Evolutionary conservation across 2,797 vertebrate species (phyloP).

Genomic region (Fratercula arctica): DNA sequence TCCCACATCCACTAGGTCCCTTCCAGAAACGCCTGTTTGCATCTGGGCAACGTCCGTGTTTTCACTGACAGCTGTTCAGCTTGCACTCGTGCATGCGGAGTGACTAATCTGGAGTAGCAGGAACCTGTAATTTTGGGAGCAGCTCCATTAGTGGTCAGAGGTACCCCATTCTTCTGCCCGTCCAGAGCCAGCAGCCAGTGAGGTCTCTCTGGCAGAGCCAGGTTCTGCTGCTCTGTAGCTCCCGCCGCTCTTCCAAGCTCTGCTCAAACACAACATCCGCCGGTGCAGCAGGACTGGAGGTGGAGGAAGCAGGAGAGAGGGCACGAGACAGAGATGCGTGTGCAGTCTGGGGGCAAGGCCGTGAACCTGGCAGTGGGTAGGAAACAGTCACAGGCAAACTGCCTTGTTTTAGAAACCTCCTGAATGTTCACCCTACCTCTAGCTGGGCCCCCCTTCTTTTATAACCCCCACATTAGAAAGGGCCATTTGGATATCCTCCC

Average conservation of each 20-base stretch:
- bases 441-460: neutral
- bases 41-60: neutral
- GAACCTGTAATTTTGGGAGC: neutral
- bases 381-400: neutral
- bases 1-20: neutral
- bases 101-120: slow-evolving; percentile 15
- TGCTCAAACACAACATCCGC: neutral
- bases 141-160: neutral
- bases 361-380: neutral
- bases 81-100: rapidly evolving
- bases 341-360: neutral
- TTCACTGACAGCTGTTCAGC: neutral
- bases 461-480: neutral
- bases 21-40: neutral
- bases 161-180: neutral
- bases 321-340: rapidly evolving
- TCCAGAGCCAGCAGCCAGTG: neutral
- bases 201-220: neutral
- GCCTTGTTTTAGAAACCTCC: neutral
- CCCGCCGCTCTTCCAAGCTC: neutral
- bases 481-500: neutral
- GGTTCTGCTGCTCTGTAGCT: neutral
- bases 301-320: neutral
- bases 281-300: neutral
- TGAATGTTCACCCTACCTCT: rapidly evolving